These are phyloP conservation scores for Euura lappo DNA, from an alignment of 1,140 invertebrate genomes.

Conservation along the genomic window DNA sequence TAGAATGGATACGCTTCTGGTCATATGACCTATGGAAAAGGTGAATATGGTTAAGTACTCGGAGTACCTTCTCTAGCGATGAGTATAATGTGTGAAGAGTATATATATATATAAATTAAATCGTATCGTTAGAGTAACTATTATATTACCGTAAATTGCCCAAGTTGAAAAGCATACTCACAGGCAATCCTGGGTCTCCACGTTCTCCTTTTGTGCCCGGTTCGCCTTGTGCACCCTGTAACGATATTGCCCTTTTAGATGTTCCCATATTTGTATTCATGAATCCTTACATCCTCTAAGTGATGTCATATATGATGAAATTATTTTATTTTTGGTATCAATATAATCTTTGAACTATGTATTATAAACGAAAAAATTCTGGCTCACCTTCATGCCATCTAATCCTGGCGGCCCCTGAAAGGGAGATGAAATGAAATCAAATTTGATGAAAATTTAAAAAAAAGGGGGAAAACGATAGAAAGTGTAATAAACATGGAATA, in stretches of 20 bases:
- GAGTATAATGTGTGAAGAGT: too few species aligned
- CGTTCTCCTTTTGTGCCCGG: slow-evolving; percentile 89
- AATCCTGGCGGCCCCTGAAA: slow-evolving; percentile 70
- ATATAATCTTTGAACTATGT: too few species aligned
- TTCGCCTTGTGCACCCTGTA: slow-evolving; percentile 88
- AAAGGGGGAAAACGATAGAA: slow-evolving; percentile 17
- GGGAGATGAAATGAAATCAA: slow-evolving; percentile 58
- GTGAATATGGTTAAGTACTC: too few species aligned
- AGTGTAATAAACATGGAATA: slow-evolving; percentile 26
- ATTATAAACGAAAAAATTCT: too few species aligned
- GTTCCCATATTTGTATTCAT: slow-evolving; percentile 18
- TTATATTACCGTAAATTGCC: too few species aligned
- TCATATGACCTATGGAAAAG: too few species aligned
- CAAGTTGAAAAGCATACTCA: slow-evolving; percentile 63
- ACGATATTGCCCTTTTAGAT: slow-evolving; percentile 31
- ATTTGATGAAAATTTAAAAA: slow-evolving; percentile 41
- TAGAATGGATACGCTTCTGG: too few species aligned
- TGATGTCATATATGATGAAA: too few species aligned
- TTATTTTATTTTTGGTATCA: too few species aligned
- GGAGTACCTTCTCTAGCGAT: too few species aligned
- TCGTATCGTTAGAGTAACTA: too few species aligned
- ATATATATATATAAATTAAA: too few species aligned
- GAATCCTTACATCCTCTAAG: slow-evolving; percentile 21
- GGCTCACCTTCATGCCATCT: slow-evolving; percentile 72
- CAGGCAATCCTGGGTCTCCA: slow-evolving; percentile 89